Evolutionary conservation across 2,797 vertebrate genomes (phyloP), one percentile per base, ranked within the genome.

Genomic region (Eulemur coronatus): DNA sequence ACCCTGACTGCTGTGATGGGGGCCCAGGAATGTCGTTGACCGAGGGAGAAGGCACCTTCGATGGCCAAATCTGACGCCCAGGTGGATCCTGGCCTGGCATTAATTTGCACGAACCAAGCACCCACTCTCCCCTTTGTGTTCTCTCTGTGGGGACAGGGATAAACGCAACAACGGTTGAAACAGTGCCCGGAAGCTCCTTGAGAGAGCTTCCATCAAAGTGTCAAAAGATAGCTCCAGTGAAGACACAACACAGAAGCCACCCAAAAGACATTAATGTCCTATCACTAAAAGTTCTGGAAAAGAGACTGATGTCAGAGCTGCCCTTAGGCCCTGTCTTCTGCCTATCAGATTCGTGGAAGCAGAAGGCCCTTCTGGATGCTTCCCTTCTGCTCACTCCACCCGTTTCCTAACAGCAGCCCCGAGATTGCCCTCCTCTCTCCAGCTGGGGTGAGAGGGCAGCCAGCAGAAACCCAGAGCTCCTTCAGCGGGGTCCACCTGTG

Each of bases 201-300:
- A 76, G 46, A 78, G 59, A 57, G 20, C 78, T 78, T 80, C 75
- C n/a, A 43, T 46, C 84, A 92, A 90, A 65, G n/a, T 2, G 1
- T 72, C 72, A 59, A 76, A 85, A 76, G 91, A 30, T 35, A 26
- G 38, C 24, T 65, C 57, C 24, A 38, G 75, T n/a, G 38, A 79
- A 84, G 81, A 65, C 18, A 65, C 11, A 48, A 12, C n/a, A 17
- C 0, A 30, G 70, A 89, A 35, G 17, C 48, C 28, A 69, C 18
- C 41, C 22, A 35, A 72, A 75, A 50, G 63, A 76, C 84, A 59
- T 46, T 28, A 86, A 24, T 38, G 75, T 26, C 59, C 85, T 28
- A 1, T 70, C 4, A 2, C 4, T 7, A 12, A 57, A n/a, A 59
- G 65, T 92, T 92, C 38, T 78, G 70, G 43, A 79, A 96, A 95